Evolutionary conservation across 2,888 invertebrate species (phyloP), one percentile per base, ranked within the genome.

Genomic region (Amphipoea lucens): DNA sequence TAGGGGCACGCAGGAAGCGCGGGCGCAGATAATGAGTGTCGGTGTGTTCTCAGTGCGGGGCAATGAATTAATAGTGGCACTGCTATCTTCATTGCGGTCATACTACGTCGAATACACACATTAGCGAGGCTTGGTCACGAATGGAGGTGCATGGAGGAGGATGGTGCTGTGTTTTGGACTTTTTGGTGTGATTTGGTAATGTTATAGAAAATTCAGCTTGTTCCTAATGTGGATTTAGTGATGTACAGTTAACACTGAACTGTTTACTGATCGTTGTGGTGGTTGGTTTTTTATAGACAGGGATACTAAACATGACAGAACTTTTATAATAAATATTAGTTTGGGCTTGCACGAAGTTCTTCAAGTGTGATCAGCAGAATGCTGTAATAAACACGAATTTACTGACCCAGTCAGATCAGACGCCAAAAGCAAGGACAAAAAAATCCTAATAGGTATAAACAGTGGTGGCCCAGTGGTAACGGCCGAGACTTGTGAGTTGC

Each of bases 61-160:
- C 95, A 94, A 95, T 96, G 96, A 96, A 96, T 96, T 96, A 96
- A 96, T 96, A 95, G 94, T 93, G 94, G 91, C 93, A 92, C 89
- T 92, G 93, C 93, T 95, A 96, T 96, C 96, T 96, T 94, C 94
- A 95, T 95, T 94, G 94, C 94, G 91, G 93, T 92, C 91, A 92
- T 94, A 92, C 93, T 91, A 91, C 92, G 91, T 88, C 84, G 88
- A 91, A 85, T 93, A 92, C 94, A 94, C 94, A 94, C 94, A 94
- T 94, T 95, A 94, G 94, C 88, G 86, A 88, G 90, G 87, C 89
- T 90, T 87, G 92, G 94, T 95, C 96, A 96, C 95, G 96, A 96
- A 91, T 89, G 87, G 84, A 85, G 78, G 75, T 87, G 60, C 79
- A 80, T 84, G n/a, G 69, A 83, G 83, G 2, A 14, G 77, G n/a